phyloP scores from a whole-genome alignment of 2,888 invertebrate species.

The Phyto melanocephala region DNA sequence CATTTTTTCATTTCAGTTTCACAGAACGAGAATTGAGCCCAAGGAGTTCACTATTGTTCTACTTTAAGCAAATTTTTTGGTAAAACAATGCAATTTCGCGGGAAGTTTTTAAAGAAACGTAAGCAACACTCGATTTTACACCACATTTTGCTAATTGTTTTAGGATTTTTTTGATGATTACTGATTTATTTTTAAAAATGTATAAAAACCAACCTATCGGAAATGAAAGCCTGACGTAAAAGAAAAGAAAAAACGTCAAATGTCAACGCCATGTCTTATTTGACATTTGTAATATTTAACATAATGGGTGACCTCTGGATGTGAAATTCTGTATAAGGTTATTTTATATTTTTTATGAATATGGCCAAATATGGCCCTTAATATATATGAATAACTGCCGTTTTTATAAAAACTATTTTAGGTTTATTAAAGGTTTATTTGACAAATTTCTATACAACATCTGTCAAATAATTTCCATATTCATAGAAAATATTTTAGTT shows the following conservation, averaged over 20 bases:
- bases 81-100: slow-evolving; percentile 10
- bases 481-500: too few species aligned
- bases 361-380: too few species aligned
- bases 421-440: too few species aligned
- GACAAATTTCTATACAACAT: too few species aligned
- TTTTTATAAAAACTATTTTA: too few species aligned
- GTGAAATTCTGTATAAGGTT: slow-evolving; percentile 11
- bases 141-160: slow-evolving; percentile 61
- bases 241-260: slow-evolving; percentile 72
- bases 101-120: background rate
- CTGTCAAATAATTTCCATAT: too few species aligned
- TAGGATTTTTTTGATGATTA: slow-evolving; percentile 73
- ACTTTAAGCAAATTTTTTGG: background rate
- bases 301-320: slow-evolving; percentile 29
- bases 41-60: background rate
- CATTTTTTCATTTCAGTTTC: too few species aligned
- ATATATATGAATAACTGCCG: too few species aligned
- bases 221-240: slow-evolving; percentile 78
- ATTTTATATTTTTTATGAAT: too few species aligned
- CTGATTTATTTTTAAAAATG: slow-evolving; percentile 71
- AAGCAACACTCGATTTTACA: background rate
- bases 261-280: slow-evolving; percentile 45
- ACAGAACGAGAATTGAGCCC: too few species aligned
- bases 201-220: slow-evolving; percentile 76
- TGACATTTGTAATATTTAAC: slow-evolving; percentile 22